Conservation (phyloP, 2,113 vertebrate species). For the Tonatia bakeri region DNA sequence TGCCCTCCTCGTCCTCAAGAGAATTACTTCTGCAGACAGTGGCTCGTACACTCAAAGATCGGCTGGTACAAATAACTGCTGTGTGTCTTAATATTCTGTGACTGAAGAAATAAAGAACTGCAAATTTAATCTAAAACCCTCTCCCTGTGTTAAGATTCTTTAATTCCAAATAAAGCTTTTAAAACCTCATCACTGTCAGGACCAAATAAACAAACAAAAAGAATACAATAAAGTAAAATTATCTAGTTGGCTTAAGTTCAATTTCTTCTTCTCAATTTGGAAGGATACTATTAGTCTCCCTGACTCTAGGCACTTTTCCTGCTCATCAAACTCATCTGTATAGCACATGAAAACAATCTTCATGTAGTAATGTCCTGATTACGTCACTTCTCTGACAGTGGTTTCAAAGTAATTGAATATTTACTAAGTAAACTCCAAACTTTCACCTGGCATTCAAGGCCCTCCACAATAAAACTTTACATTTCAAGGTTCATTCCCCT, state of each 20-base stretch:
- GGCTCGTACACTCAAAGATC: constrained; percentile 91
- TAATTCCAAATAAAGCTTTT: constrained; percentile 47
- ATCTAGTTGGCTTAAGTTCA: background rate
- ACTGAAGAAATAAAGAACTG: constrained; percentile 76
- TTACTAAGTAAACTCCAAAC: background rate
- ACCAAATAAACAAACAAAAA: background rate
- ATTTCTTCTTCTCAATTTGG: background rate
- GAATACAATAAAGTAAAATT: background rate
- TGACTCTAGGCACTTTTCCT: background rate
- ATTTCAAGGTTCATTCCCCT: background rate
- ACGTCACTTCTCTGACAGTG: background rate
- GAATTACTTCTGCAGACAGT: constrained; percentile 91
- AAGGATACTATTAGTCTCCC: background rate
- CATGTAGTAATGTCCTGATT: background rate
- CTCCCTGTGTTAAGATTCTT: background rate
- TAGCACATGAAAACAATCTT: background rate
- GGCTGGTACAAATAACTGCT: constrained; percentile 95
- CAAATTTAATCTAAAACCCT: constrained; percentile 30
- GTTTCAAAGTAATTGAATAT: background rate
- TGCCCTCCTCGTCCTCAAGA: constrained; percentile 84
- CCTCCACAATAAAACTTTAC: background rate
- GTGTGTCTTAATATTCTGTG: constrained; percentile 96
- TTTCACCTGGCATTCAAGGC: background rate
- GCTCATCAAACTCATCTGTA: background rate
- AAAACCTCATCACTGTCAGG: constrained; percentile 5